phyloP scores from a whole-genome alignment of 2,888 invertebrate genomes.

The Leptogaster cylindrica region DNA sequence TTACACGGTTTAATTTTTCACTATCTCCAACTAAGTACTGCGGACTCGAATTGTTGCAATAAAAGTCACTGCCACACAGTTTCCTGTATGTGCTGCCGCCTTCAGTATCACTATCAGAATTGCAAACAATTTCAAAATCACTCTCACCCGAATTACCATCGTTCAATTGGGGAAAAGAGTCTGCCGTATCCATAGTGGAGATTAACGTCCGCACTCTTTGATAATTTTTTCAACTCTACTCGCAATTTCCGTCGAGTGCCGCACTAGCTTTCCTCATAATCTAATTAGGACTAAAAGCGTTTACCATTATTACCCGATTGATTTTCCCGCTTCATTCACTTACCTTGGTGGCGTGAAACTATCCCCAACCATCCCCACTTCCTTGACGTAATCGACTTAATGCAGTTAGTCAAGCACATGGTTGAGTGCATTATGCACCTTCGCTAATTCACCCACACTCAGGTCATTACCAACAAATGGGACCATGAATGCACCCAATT shows the following conservation, averaged over 20 bases:
- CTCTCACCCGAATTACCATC: constrained; percentile 42
- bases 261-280: constrained; percentile 8
- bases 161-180: background rate
- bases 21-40: background rate
- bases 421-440: too few relatives aligned
- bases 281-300: constrained; percentile 21
- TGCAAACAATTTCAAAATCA: constrained; percentile 46
- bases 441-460: too few relatives aligned
- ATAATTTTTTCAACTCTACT: background rate
- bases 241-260: background rate
- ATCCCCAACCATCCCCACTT: too few relatives aligned
- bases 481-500: background rate
- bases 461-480: too few relatives aligned
- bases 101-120: constrained; percentile 42
- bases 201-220: background rate
- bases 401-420: too few relatives aligned
- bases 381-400: too few relatives aligned
- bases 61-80: background rate
- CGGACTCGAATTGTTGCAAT: background rate
- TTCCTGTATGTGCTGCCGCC: constrained; percentile 17
- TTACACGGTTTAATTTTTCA: background rate
- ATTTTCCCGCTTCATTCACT: constrained; percentile 11
- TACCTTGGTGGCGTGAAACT: too few relatives aligned
- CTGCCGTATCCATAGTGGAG: background rate
- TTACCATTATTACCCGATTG: constrained; percentile 24